Evolutionary conservation across 2,888 invertebrate genomes (phyloP).

Genomic region (Nasonia oneida): DNA sequence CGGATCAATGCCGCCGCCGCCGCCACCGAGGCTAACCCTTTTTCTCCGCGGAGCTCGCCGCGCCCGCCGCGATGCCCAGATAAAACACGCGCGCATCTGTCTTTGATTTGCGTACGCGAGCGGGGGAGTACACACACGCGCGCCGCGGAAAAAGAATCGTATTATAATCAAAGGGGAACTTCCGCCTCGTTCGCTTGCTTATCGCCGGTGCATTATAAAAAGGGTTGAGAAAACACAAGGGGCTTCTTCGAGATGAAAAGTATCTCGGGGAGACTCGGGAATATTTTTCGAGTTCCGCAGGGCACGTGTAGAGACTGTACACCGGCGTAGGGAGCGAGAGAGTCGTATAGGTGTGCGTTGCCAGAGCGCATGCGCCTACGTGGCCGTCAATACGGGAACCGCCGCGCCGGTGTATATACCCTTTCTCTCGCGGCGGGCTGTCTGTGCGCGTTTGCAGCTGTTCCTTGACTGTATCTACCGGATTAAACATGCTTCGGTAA

Average conservation of each 20-base stretch:
- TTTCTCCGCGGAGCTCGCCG: conserved; percentile 20
- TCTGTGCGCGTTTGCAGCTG: conserved; percentile 16
- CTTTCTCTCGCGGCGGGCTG: conserved; percentile 71
- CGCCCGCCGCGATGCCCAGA: conserved; percentile 66
- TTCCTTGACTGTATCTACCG: conserved; percentile 1
- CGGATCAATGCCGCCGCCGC: conserved; percentile 71
- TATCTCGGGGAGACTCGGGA: conserved; percentile 41
- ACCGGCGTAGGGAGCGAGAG: not conserved
- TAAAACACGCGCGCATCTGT: conserved; percentile 71
- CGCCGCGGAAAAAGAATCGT: conserved; percentile 34
- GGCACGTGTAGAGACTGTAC: not conserved
- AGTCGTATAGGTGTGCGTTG: conserved; percentile 18
- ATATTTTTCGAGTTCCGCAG: not conserved
- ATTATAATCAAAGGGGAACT: conserved; percentile 47
- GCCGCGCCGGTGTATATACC: conserved; percentile 69
- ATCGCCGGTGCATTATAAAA: conserved; percentile 45
- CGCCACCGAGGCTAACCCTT: conserved; percentile 44
- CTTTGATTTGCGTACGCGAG: conserved; percentile 49
- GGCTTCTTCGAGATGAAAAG: not conserved
- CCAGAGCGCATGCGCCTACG: conserved; percentile 73
- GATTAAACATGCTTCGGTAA: not conserved
- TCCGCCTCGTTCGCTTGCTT: not conserved
- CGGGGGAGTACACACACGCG: not conserved
- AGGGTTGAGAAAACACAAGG: conserved; percentile 36
- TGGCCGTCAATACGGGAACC: conserved; percentile 76